Evolutionary conservation across 2,797 vertebrate species (phyloP).

Genomic region (Acrossocheilus fasciatus): DNA sequence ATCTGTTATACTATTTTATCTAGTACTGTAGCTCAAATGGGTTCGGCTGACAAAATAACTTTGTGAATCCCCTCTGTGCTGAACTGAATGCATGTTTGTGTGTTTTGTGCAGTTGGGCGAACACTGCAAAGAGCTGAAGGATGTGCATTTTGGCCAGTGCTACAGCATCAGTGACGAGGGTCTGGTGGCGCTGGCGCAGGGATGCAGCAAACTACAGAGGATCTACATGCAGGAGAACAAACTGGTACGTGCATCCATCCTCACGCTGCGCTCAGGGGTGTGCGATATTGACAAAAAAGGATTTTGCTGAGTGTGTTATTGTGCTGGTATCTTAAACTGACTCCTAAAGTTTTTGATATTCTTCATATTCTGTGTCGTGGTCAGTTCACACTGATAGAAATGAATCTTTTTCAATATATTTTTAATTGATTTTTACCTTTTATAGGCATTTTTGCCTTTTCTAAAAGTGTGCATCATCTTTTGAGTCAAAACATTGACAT

Average conservation of each 20-base stretch:
- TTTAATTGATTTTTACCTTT: neutral
- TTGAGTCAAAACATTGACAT: neutral
- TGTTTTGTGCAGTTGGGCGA: slow-evolving; percentile 84
- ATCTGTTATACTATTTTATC: neutral
- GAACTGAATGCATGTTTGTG: neutral
- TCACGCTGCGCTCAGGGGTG: too few species aligned
- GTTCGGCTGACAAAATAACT: neutral
- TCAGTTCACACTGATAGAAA: too few species aligned
- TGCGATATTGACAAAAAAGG: too few species aligned
- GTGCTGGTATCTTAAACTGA: neutral
- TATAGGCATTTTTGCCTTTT: neutral
- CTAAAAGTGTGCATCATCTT: neutral
- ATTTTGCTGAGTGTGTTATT: neutral
- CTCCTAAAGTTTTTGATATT: neutral
- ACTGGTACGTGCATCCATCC: slow-evolving; percentile 84
- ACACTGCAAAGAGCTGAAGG: slow-evolving; percentile 92
- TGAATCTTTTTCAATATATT: too few species aligned
- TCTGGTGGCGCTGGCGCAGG: slow-evolving; percentile 92
- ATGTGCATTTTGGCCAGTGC: slow-evolving; percentile 97
- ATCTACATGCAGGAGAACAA: slow-evolving; percentile 99
- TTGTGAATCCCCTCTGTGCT: neutral
- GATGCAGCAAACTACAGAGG: slow-evolving; percentile 92
- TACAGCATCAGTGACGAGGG: slow-evolving; percentile 97
- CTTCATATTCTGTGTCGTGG: neutral
- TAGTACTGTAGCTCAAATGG: neutral